Percentiles rank a stretch among this genome's conserved stretches.
Evolutionary conservation across 2,888 invertebrate species (phyloP).

Genomic region (Cosmia trapezina): DNA sequence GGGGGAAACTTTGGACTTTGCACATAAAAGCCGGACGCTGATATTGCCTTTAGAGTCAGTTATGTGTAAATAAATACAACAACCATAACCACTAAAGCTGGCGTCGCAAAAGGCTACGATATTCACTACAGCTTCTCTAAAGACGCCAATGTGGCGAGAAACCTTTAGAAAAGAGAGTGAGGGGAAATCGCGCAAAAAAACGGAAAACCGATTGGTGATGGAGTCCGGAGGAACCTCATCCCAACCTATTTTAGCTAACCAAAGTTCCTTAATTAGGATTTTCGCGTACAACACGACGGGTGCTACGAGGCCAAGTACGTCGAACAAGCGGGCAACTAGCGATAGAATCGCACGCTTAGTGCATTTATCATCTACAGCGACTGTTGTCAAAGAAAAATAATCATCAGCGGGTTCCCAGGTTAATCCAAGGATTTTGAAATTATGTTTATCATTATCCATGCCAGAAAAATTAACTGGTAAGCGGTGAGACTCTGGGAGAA

Average conservation of each 20-base stretch:
- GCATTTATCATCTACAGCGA: not conserved
- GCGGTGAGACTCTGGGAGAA: no score
- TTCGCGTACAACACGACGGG: not conserved
- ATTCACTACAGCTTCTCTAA: not conserved
- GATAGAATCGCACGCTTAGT: not conserved
- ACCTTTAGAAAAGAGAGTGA: slow-evolving; percentile 8
- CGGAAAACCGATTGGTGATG: not conserved
- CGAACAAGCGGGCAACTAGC: slow-evolving; percentile 5
- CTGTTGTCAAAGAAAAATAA: not conserved
- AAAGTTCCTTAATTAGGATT: not conserved
- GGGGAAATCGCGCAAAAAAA: not conserved
- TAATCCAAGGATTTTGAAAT: no score
- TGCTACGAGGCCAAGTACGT: slow-evolving; percentile 1
- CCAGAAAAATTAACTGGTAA: no score
- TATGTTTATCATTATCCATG: no score
- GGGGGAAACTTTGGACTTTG: no score
- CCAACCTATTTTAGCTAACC: slow-evolving; percentile 2
- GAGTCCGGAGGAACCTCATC: not conserved
- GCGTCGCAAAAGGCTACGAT: no score
- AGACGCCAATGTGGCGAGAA: not conserved
- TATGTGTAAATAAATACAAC: no score
- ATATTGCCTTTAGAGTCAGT: no score
- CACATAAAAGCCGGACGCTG: no score
- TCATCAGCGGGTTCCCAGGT: no score
- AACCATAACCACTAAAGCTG: no score